Evolutionary conservation across 2,888 invertebrate species (phyloP), one percentile per base, ranked within the genome.

Genomic region (Ditylenchus weischeri): DNA sequence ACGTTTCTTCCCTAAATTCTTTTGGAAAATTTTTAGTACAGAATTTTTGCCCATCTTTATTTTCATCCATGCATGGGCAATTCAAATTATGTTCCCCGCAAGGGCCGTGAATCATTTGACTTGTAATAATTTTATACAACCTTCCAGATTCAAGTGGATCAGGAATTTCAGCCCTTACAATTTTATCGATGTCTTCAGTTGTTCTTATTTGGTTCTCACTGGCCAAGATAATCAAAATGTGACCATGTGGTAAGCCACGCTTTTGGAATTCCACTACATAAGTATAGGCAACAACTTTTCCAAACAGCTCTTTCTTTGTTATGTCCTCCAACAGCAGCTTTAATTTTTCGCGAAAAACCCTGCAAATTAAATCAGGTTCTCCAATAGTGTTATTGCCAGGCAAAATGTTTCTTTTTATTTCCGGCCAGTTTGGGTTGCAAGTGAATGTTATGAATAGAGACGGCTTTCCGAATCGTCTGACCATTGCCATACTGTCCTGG

Each of bases 81-180:
- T 69, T 49, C 0, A 57, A 50, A 29, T 72, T 62, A 18, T 64
- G 29, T 5, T 11, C 23, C 66, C 84, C 84, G 73, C 83, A 84
- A 15, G 83, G 83, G 4, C 83, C 83, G 75, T 84, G 84, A 38
- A 80, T 67, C 72, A 84, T 85, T 62, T 83, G 76, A 43, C 19
- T 43, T 15, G 49, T 65, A 58, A 84, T 80, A 72, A 82, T 74
- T 6, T 78, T 71, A 71, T 78, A 71, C 23, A 85, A 72, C 6
- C 62, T 74, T 5, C n/a, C n/a, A n/a, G n/a, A n/a, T n/a, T n/a
- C n/a, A n/a, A n/a, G n/a, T n/a, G n/a, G n/a, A n/a, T n/a, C 75
- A 0, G 84, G 83, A 59, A 84, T 75, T 77, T 84, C 83, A 19
- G 83, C 81, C 48, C 60, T 78, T 6, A 85, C 83, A 10, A 83